These are phyloP conservation scores for Etheostoma nigrum DNA, from an alignment of 2,797 vertebrate genomes.

Conservation along the genomic window DNA sequence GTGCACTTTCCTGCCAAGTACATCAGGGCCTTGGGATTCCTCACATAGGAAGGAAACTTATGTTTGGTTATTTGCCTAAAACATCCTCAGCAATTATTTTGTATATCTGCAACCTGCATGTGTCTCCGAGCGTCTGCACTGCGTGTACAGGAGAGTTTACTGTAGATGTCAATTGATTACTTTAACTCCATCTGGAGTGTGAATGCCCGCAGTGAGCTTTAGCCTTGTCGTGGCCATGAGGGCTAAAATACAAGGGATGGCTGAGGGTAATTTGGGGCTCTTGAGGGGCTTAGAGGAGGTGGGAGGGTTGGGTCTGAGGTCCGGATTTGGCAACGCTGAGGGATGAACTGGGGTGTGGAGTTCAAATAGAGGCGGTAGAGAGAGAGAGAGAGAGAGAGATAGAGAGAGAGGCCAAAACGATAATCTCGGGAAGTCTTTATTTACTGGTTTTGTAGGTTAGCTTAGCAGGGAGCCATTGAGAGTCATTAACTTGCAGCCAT, in stretches of 20 bases:
- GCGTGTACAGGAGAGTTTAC: neutral
- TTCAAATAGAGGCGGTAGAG: neutral
- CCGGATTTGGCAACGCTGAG: slow-evolving; percentile 23
- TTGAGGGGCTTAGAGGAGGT: slow-evolving; percentile 32
- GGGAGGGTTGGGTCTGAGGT: slow-evolving; percentile 21
- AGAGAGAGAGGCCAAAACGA: neutral
- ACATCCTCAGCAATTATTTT: neutral
- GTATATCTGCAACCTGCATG: neutral
- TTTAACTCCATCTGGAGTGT: slow-evolving; percentile 51
- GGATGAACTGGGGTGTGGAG: slow-evolving; percentile 7
- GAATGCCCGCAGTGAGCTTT: slow-evolving; percentile 41
- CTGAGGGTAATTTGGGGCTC: slow-evolving; percentile 41
- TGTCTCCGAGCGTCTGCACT: slow-evolving; percentile 3
- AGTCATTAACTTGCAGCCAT: slow-evolving; percentile 54
- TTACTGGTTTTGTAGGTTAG: slow-evolving; percentile 34
- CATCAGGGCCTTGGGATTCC: neutral
- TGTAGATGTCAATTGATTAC: slow-evolving; percentile 48
- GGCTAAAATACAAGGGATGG: slow-evolving; percentile 4
- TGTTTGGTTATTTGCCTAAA: neutral
- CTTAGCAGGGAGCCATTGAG: slow-evolving; percentile 40
- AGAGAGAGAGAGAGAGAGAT: neutral
- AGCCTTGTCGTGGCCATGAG: slow-evolving; percentile 21
- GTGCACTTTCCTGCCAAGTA: neutral
- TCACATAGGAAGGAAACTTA: neutral
- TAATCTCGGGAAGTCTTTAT: slow-evolving; percentile 58